These are phyloP conservation scores for Epinotia ramella DNA, from an alignment of 2,888 invertebrate species.

Conservation along the genomic window DNA sequence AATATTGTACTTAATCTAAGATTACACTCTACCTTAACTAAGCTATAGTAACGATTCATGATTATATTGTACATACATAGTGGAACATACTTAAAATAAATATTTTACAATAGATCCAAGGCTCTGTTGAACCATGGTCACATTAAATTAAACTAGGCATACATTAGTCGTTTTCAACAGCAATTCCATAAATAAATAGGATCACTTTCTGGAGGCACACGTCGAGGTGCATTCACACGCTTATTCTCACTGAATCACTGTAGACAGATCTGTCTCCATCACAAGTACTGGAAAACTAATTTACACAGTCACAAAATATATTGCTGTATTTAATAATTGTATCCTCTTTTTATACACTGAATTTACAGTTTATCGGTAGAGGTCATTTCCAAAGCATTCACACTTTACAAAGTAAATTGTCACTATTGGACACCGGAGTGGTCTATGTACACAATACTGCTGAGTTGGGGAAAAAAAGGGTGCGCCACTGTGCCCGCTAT, in stretches of 20 bases:
- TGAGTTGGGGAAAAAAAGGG: slow-evolving; percentile 65
- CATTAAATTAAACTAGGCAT: slow-evolving; percentile 62
- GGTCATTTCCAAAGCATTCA: slow-evolving; percentile 65
- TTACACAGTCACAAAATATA: slow-evolving; percentile 60
- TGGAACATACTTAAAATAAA: slow-evolving; percentile 71
- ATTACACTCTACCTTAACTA: slow-evolving; percentile 68
- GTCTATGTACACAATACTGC: slow-evolving; percentile 80
- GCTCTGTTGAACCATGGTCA: slow-evolving; percentile 63
- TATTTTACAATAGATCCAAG: slow-evolving; percentile 67
- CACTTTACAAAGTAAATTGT: slow-evolving; percentile 68
- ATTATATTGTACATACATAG: slow-evolving; percentile 72
- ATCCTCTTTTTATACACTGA: slow-evolving; percentile 63
- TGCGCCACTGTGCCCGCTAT: slow-evolving; percentile 66
- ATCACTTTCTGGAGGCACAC: slow-evolving; percentile 52
- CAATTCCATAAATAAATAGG: slow-evolving; percentile 54
- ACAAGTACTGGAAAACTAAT: slow-evolving; percentile 59
- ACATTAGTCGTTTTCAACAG: slow-evolving; percentile 56
- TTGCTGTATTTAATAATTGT: slow-evolving; percentile 55
- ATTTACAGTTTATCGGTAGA: slow-evolving; percentile 66
- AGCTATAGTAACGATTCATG: slow-evolving; percentile 69
- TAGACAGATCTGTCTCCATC: slow-evolving; percentile 68
- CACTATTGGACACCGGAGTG: slow-evolving; percentile 60
- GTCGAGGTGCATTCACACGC: slow-evolving; percentile 55
- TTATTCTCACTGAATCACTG: slow-evolving; percentile 57
- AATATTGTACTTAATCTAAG: slow-evolving; percentile 64